These are phyloP conservation scores for Dolichopus griseipennis DNA, from an alignment of 2,888 invertebrate species.

Conservation along the genomic window DNA sequence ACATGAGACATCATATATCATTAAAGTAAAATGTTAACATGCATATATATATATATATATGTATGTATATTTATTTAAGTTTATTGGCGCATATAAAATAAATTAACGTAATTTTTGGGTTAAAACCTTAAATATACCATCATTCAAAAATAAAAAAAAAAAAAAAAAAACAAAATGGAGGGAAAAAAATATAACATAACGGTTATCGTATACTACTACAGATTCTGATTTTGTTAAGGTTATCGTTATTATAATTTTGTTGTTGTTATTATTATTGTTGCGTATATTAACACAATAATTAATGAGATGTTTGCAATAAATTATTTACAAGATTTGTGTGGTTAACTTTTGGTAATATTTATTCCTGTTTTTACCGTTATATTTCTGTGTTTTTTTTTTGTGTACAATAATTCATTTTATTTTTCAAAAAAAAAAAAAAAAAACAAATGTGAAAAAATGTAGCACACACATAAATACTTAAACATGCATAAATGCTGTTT, in stretches of 20 bases:
- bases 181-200: no score
- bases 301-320: constrained; percentile 9
- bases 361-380: background rate
- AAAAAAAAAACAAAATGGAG: no score
- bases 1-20: no score
- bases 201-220: no score
- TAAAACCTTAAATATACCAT: background rate
- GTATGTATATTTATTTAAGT: background rate
- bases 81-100: constrained; percentile 6
- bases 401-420: no score
- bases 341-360: constrained; percentile 8
- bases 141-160: background rate
- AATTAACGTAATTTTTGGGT: constrained; percentile 4
- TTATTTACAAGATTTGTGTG: constrained; percentile 9
- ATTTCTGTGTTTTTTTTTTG: no score
- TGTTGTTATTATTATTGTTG: background rate
- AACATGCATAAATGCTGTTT: no score
- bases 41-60: background rate
- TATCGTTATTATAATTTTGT: background rate
- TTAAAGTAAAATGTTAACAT: background rate
- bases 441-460: no score
- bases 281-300: constrained; percentile 6
- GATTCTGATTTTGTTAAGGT: no score
- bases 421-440: no score
- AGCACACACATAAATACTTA: no score